Evolutionary conservation across 1,140 invertebrate genomes (phyloP).

Genomic region (Anastrepha ludens): DNA sequence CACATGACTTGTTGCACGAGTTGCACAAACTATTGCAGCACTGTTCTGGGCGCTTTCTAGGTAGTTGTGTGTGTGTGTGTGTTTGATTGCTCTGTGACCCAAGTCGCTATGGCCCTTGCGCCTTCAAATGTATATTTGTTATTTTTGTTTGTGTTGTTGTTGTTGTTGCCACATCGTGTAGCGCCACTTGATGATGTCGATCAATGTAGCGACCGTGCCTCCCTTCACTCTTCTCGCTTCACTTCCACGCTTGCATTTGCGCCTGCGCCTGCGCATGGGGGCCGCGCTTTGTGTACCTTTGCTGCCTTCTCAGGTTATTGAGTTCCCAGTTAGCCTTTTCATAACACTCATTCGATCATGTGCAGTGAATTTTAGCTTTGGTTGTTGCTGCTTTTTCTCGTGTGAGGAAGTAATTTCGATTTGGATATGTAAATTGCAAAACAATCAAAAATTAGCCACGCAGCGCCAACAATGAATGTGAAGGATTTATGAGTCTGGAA

Average conservation of each 20-base stretch:
- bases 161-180: conserved; percentile 56
- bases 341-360: conserved; percentile 50
- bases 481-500: conserved; percentile 19
- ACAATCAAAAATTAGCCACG: conserved; percentile 59
- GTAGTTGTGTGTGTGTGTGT: neutral
- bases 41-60: neutral
- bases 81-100: conserved; percentile 43
- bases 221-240: neutral
- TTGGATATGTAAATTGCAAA: conserved; percentile 58
- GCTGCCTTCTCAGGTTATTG: neutral
- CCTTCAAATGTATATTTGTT: too few species aligned
- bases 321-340: conserved; percentile 17
- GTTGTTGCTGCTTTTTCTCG: conserved; percentile 34
- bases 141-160: neutral
- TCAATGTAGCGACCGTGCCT: conserved; percentile 18
- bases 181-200: conserved; percentile 59
- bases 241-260: neutral
- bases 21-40: neutral
- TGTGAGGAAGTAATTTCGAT: conserved; percentile 58
- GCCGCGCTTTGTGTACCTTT: neutral
- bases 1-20: conserved; percentile 42
- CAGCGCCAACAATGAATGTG: conserved; percentile 50
- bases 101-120: neutral
- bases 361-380: conserved; percentile 12
- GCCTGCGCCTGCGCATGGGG: neutral